These are phyloP conservation scores for Sphenopsis melanotis DNA, from an alignment of 2,797 vertebrate species.

Conservation along the genomic window DNA sequence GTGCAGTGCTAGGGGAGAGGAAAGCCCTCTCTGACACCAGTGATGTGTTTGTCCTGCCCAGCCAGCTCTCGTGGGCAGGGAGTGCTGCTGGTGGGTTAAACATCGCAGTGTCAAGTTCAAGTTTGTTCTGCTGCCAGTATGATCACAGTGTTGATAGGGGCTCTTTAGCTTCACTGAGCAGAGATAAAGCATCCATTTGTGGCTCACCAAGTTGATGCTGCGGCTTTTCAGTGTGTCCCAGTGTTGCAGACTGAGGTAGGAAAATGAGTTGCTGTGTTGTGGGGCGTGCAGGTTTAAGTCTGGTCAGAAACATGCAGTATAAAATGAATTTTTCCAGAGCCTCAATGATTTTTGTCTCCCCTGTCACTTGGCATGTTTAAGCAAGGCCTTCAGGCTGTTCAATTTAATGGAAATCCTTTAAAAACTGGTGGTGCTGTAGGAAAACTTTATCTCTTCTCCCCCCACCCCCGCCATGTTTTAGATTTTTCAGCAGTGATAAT, in stretches of 20 bases:
- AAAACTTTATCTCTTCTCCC: background rate
- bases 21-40: background rate
- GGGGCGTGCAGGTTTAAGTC: background rate
- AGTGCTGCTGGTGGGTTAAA: background rate
- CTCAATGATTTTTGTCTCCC: background rate
- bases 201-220: background rate
- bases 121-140: background rate
- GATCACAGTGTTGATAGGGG: background rate
- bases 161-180: background rate
- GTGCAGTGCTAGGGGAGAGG: background rate
- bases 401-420: background rate
- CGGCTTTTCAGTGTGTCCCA: background rate
- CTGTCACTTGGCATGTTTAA: background rate
- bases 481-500: background rate
- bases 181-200: background rate
- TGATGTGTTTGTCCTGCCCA: background rate
- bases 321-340: background rate
- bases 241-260: background rate
- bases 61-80: background rate
- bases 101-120: background rate
- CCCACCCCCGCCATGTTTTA: accelerated
- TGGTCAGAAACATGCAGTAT: background rate
- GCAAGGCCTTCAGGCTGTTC: background rate
- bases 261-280: background rate
- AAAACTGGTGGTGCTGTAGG: background rate